These are phyloP conservation scores for Achroia grisella DNA, from an alignment of 1,140 invertebrate genomes.

Conservation along the genomic window DNA sequence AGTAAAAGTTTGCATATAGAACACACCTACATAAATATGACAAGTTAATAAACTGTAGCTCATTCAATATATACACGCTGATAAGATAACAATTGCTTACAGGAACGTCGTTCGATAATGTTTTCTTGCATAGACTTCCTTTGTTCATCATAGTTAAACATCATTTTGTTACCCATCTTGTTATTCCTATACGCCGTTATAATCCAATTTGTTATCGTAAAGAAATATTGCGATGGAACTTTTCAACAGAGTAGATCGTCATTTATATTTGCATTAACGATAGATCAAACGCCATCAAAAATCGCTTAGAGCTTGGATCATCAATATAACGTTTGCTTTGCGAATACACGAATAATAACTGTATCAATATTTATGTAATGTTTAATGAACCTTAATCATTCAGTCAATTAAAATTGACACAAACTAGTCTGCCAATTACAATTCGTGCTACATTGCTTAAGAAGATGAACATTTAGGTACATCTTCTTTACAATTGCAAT, in stretches of 20 bases:
- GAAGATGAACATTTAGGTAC: no score
- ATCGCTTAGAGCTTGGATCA: constrained; percentile 49
- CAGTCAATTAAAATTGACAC: constrained; percentile 18
- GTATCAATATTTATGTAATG: constrained; percentile 33
- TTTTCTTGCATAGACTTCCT: no score
- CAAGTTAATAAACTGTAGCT: constrained; percentile 33
- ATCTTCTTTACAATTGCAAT: neutral
- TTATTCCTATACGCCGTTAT: no score
- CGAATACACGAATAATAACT: constrained; percentile 11
- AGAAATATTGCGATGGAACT: no score
- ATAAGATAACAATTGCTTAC: constrained; percentile 25
- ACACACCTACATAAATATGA: constrained; percentile 14
- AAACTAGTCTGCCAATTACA: constrained; percentile 21
- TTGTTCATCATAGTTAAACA: no score
- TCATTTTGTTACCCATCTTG: no score
- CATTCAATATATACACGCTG: constrained; percentile 18
- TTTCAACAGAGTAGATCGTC: neutral
- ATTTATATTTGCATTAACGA: constrained; percentile 4
- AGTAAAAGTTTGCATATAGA: constrained; percentile 27
- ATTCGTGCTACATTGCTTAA: constrained; percentile 17
- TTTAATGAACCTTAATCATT: constrained; percentile 31
- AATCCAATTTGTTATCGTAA: no score
- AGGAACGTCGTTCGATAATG: no score
- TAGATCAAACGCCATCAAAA: constrained; percentile 42
- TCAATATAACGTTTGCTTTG: constrained; percentile 25